phyloP scores from a whole-genome alignment of 2,888 invertebrate species.

The Anthophora plumipes region DNA sequence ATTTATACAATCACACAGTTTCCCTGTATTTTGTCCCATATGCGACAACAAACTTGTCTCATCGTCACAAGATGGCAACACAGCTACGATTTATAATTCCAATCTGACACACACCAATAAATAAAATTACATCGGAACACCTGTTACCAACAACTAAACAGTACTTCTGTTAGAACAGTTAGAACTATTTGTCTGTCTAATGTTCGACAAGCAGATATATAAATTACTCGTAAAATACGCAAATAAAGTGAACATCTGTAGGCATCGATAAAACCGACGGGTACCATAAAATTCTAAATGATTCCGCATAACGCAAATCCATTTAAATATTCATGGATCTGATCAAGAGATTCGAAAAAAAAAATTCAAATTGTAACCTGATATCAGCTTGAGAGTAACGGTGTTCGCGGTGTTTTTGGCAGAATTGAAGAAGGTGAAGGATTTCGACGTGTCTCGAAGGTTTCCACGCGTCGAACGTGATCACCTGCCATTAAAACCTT shows the following conservation, averaged over 20 bases:
- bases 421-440: slow-evolving; percentile 18
- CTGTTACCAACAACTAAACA: background rate
- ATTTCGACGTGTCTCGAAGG: slow-evolving; percentile 50
- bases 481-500: slow-evolving; percentile 40
- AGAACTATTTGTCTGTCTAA: slow-evolving; percentile 7
- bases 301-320: background rate
- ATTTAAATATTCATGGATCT: slow-evolving; percentile 38
- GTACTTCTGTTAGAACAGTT: background rate
- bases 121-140: background rate
- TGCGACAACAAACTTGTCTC: background rate
- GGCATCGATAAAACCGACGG: background rate
- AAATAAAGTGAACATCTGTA: slow-evolving; percentile 2
- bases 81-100: background rate
- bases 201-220: background rate
- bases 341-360: background rate
- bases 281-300: slow-evolving; percentile 1
- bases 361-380: slow-evolving; percentile 36
- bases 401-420: slow-evolving; percentile 46
- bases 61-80: slow-evolving; percentile 16
- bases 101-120: background rate
- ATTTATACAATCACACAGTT: background rate
- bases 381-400: slow-evolving; percentile 41
- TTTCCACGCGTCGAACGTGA: slow-evolving; percentile 45
- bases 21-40: background rate
- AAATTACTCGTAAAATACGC: slow-evolving; percentile 9